Evolutionary conservation across 2,113 vertebrate genomes (phyloP).

Genomic region (Herpailurus yagouaroundi): DNA sequence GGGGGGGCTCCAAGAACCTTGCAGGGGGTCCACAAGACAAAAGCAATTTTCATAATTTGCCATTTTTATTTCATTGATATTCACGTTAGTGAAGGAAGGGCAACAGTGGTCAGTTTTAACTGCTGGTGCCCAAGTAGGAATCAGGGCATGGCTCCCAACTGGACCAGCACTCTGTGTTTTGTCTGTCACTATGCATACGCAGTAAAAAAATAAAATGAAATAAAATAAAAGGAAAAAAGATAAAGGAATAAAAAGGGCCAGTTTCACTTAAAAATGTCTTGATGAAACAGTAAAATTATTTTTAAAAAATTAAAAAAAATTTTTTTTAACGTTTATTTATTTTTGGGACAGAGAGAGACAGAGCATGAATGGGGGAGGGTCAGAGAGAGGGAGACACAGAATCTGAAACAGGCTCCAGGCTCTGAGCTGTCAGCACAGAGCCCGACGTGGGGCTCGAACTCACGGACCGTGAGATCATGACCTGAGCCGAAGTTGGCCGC

Average conservation of each 20-base stretch:
- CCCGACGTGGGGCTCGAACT: too few species aligned
- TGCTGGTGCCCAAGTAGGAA: background rate
- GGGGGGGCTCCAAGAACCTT: background rate
- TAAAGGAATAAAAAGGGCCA: background rate
- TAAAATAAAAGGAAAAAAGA: too few species aligned
- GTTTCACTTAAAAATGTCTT: background rate
- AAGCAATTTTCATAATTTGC: constrained; percentile 12
- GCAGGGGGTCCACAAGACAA: background rate
- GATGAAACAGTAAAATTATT: constrained; percentile 8
- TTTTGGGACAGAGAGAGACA: too few species aligned
- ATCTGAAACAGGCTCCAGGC: too few species aligned
- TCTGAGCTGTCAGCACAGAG: too few species aligned
- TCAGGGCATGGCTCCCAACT: background rate
- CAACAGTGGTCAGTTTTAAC: background rate
- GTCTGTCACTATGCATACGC: background rate
- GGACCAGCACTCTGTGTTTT: background rate
- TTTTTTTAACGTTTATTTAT: too few species aligned
- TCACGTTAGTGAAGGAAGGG: background rate
- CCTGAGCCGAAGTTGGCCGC: too few species aligned
- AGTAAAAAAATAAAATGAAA: background rate
- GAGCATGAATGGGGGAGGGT: too few species aligned
- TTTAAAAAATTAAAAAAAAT: background rate
- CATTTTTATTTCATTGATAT: background rate
- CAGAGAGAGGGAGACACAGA: too few species aligned
- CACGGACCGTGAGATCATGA: too few species aligned